Conservation (phyloP, 2,113 vertebrate genomes). For the Bubalus kerabau region DNA sequence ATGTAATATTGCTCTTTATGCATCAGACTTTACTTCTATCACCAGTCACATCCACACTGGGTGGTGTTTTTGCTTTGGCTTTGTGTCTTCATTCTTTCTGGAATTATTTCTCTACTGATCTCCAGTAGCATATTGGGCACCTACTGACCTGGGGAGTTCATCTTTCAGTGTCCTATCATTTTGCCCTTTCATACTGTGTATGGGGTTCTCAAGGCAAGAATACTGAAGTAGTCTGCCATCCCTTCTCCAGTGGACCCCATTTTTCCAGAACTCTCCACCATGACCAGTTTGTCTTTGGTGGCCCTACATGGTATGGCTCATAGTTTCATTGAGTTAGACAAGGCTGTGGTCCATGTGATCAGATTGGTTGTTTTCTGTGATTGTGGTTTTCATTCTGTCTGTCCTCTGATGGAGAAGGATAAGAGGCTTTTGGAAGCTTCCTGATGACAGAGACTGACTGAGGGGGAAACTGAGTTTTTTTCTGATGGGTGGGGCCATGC, state of each 20-base stretch:
- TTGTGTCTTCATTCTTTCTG: background rate
- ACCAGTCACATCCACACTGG: background rate
- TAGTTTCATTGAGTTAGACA: background rate
- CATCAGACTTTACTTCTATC: background rate
- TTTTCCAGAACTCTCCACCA: background rate
- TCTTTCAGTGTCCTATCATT: background rate
- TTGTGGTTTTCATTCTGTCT: background rate
- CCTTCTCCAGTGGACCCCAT: background rate
- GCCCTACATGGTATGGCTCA: background rate
- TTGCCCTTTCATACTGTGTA: background rate
- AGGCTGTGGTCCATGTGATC: background rate
- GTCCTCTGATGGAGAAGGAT: background rate
- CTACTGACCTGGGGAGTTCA: background rate
- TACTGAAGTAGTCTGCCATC: background rate
- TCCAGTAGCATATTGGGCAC: background rate
- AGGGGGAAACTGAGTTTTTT: background rate
- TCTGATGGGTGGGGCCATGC: background rate
- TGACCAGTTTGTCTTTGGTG: background rate
- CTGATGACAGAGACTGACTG: background rate
- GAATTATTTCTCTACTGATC: background rate
- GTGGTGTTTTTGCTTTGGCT: background rate
- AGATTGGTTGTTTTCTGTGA: background rate
- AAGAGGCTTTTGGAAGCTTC: background rate
- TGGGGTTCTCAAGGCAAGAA: background rate
- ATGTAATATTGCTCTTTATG: background rate